Base-by-base conservation (phyloP, 2,888 invertebrate species). In the Bhutanitis thaidina region DNA sequence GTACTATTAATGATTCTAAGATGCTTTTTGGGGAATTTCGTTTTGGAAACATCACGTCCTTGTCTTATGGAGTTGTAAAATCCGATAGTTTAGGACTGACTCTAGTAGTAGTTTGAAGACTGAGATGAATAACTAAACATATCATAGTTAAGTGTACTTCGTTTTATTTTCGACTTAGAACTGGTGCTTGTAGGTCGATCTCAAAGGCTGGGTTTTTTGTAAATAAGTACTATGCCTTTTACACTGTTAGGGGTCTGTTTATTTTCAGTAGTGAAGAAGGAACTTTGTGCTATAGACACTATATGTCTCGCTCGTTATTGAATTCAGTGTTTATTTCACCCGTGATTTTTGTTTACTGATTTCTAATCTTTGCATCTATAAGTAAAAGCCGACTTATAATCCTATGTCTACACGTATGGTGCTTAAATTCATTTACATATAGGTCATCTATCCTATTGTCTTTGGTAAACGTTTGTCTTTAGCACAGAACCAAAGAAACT, bases 161-260 rank as follows among this genome's bases (percentile, higher is more conserved):
- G 69, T 81, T 39, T 83, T 80, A 72, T 82, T 85, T 87, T 85
- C 87, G 77, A 88, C 79, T 85, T 88, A 88, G 89, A 74, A 85
- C 85, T 88, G 89, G 89, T 89, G 89, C 89, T 89, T 88, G 84
- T 89, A 89, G 89, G 80, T 86, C 79, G 88, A 87, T 85, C 83
- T 86, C 77, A 79, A 84, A 87, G 86, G 88, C 88, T 88, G 85
- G 87, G 84, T 85, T 86, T n/a, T 44, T 82, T 87, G 85, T 88
- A 88, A 78, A 87, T 86, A 88, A 74, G 77, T 84, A 80, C 61
- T 74, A 78, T 69, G 86, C 86, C 82, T 84, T 82, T 82, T 80
- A 84, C 83, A 85, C 82, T 80, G 65, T 78, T 85, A 77, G 70
- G 57, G 10, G 69, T 78, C 65, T 58, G 53, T 58, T 69, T 75